These are phyloP conservation scores for Heliconius eleuchia DNA, from an alignment of 1,140 invertebrate genomes.

Conservation along the genomic window DNA sequence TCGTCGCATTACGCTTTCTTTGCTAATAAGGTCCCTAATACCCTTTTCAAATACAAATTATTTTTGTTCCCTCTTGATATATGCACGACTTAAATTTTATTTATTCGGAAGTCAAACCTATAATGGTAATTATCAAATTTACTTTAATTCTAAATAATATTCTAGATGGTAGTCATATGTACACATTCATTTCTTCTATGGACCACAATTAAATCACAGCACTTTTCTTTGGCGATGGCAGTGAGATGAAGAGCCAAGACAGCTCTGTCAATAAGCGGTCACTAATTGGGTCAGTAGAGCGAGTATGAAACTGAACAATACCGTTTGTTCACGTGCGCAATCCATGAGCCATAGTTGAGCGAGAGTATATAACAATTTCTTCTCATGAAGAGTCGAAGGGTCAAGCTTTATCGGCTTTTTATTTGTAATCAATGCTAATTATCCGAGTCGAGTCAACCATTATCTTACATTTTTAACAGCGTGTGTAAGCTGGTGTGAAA, in stretches of 20 bases:
- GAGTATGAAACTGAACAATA: conserved; percentile 46
- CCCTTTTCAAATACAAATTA: neutral
- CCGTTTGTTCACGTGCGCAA: conserved; percentile 34
- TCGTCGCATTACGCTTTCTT: conserved; percentile 67
- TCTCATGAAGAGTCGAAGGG: conserved; percentile 9
- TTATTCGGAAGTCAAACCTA: neutral
- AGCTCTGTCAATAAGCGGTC: conserved; percentile 71
- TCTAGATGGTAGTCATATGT: neutral
- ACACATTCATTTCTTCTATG: neutral
- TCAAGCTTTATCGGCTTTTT: conserved; percentile 25
- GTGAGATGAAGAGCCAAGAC: conserved; percentile 67
- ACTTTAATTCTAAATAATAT: neutral
- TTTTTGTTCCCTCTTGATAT: neutral
- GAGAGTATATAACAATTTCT: conserved; percentile 9
- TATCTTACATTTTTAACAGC: conserved; percentile 23
- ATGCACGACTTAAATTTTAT: neutral
- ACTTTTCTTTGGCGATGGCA: conserved; percentile 36
- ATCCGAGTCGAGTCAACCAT: conserved; percentile 17
- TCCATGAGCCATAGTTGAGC: conserved; percentile 12
- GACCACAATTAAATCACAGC: conserved; percentile 20
- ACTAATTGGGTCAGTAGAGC: conserved; percentile 75
- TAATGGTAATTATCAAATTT: neutral
- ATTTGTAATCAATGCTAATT: conserved; percentile 24
- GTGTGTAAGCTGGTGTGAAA: conserved; percentile 19
- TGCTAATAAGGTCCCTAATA: conserved; percentile 12